phyloP scores from a whole-genome alignment of 2,113 vertebrate species.

The Lichenostomus cassidix region DNA sequence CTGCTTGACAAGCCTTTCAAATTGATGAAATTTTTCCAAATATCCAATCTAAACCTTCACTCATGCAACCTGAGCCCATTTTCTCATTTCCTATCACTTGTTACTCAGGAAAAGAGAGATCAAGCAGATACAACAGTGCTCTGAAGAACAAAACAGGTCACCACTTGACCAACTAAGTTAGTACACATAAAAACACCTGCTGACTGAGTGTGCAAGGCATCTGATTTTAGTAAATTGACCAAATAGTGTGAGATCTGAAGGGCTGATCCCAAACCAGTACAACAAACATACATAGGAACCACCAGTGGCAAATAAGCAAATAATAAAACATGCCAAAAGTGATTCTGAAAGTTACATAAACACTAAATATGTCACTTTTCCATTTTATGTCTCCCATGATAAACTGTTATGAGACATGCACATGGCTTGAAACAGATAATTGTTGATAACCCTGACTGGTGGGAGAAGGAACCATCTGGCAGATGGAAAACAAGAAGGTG shows the following conservation, averaged over 20 bases:
- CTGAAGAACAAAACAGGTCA: neutral
- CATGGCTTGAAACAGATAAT: conserved; percentile 27
- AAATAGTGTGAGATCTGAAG: neutral
- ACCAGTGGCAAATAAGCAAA: neutral
- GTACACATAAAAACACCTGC: neutral
- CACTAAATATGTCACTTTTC: conserved; percentile 9
- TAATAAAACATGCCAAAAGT: neutral
- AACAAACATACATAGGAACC: neutral
- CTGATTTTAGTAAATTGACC: neutral
- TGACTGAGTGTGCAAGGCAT: neutral
- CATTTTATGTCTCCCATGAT: conserved; percentile 19
- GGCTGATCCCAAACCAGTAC: neutral
- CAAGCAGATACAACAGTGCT: neutral
- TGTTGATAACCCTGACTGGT: conserved; percentile 53
- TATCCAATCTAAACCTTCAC: neutral
- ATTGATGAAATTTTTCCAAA: neutral
- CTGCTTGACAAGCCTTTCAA: neutral
- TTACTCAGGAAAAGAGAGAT: neutral
- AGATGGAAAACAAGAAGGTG: conserved; percentile 28
- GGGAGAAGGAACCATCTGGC: conserved; percentile 49
- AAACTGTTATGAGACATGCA: conserved; percentile 14
- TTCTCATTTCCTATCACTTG: neutral
- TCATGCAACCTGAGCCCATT: neutral
- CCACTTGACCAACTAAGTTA: fast-evolving
- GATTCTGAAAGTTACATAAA: neutral